Evolutionary conservation across 2,888 invertebrate species (phyloP).

Genomic region (Megamerina dolium): DNA sequence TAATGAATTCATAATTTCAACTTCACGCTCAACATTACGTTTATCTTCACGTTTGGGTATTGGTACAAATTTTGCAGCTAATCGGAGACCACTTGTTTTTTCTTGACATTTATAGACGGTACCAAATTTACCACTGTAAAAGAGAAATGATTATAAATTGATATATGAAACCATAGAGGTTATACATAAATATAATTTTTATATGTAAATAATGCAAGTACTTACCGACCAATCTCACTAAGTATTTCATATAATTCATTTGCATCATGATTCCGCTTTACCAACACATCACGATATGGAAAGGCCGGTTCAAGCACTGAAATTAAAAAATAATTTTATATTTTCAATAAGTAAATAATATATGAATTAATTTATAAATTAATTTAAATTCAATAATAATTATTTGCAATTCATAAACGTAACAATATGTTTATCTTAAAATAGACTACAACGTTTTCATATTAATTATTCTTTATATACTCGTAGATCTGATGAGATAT

Average conservation of each 20-base stretch:
- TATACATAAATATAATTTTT: no score
- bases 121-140: constrained; percentile 93
- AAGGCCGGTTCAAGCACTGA: constrained; percentile 84
- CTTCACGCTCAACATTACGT: constrained; percentile 88
- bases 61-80: constrained; percentile 91
- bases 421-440: no score
- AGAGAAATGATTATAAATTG: constrained; percentile 9
- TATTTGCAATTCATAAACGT: no score
- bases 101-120: constrained; percentile 91
- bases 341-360: no score
- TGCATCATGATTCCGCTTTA: constrained; percentile 78
- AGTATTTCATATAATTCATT: constrained; percentile 81
- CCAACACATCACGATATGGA: constrained; percentile 77
- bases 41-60: constrained; percentile 80
- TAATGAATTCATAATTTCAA: constrained; percentile 91
- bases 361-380: no score
- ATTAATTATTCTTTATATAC: no score
- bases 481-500: no score
- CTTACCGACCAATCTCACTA: constrained; percentile 88
- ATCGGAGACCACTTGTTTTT: constrained; percentile 67
- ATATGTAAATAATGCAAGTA: no score
- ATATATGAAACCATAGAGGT: no score
- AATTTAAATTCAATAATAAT: not conserved
- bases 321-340: no score
- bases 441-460: no score